These are phyloP conservation scores for Typhlomys cinereus DNA, from an alignment of 2,113 vertebrate genomes.

Conservation along the genomic window DNA sequence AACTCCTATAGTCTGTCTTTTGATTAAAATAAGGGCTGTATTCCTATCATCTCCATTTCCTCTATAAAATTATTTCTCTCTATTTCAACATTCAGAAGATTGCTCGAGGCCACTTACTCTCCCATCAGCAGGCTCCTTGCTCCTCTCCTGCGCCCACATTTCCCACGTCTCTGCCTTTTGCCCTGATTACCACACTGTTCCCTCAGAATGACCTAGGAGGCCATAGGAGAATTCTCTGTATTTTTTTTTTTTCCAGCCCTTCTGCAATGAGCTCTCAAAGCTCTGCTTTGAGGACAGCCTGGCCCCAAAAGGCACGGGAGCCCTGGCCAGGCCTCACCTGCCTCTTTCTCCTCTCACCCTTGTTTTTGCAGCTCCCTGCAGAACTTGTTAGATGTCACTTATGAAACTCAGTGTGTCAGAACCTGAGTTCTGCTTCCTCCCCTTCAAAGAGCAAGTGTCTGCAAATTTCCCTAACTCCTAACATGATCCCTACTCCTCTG, in stretches of 20 bases:
- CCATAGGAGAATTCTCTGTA: background rate
- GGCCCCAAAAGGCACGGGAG: background rate
- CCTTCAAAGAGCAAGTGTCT: slow-evolving; percentile 7
- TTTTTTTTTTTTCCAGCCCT: background rate
- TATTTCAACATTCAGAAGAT: background rate
- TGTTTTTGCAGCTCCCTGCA: background rate
- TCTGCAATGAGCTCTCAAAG: background rate
- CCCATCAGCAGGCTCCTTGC: background rate
- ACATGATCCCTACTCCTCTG: background rate
- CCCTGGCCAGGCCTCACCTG: background rate
- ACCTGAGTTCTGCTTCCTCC: slow-evolving; percentile 43
- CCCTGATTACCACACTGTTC: background rate
- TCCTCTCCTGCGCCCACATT: background rate
- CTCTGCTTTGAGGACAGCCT: background rate
- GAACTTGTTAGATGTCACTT: slow-evolving; percentile 24
- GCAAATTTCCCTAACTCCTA: background rate
- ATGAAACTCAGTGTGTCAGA: background rate
- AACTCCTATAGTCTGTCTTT: background rate
- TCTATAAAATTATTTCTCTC: background rate
- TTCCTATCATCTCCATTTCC: background rate
- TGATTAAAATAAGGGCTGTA: background rate
- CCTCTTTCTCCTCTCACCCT: background rate
- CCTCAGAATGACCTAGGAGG: background rate
- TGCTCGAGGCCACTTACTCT: background rate
- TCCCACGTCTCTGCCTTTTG: background rate